These are phyloP conservation scores for Thaumatotibia leucotreta DNA, from an alignment of 1,140 invertebrate genomes.

Conservation along the genomic window DNA sequence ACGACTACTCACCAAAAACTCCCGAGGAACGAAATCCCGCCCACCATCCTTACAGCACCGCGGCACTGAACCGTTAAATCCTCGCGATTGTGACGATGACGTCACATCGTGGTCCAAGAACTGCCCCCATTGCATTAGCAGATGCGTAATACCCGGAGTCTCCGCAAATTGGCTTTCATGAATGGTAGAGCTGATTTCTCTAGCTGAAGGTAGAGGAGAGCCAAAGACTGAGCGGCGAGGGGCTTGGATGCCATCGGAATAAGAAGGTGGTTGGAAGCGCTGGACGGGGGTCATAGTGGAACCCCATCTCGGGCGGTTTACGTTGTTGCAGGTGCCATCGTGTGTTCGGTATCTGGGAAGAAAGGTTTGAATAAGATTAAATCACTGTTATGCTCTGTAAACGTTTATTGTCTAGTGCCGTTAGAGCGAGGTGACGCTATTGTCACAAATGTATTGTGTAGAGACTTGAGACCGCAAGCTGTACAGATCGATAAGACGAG, in stretches of 20 bases:
- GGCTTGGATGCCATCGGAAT: constrained; percentile 86
- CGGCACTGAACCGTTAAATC: constrained; percentile 88
- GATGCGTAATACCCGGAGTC: constrained; percentile 79
- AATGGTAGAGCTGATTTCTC: constrained; percentile 81
- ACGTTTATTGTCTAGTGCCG: background rate
- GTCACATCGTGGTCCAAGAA: constrained; percentile 90
- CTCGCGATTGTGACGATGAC: constrained; percentile 81
- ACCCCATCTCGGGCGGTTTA: constrained; percentile 85
- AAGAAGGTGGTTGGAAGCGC: constrained; percentile 87
- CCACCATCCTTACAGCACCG: constrained; percentile 85
- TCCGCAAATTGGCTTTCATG: constrained; percentile 81
- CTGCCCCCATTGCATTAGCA: constrained; percentile 93
- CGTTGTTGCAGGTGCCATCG: constrained; percentile 93
- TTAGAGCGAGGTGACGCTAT: background rate
- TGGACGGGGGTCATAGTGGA: constrained; percentile 89
- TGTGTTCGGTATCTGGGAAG: constrained; percentile 83
- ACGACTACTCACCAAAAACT: constrained; percentile 81
- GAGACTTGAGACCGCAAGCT: background rate
- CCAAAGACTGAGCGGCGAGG: constrained; percentile 78
- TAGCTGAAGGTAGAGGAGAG: constrained; percentile 80
- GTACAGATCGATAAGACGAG: background rate
- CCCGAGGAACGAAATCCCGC: constrained; percentile 77
- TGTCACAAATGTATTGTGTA: background rate
- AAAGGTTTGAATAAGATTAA: constrained; percentile 20
- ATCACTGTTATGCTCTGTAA: background rate